These are phyloP conservation scores for Drosophila ananassae DNA, from an alignment of 1,140 invertebrate genomes.

Conservation along the genomic window DNA sequence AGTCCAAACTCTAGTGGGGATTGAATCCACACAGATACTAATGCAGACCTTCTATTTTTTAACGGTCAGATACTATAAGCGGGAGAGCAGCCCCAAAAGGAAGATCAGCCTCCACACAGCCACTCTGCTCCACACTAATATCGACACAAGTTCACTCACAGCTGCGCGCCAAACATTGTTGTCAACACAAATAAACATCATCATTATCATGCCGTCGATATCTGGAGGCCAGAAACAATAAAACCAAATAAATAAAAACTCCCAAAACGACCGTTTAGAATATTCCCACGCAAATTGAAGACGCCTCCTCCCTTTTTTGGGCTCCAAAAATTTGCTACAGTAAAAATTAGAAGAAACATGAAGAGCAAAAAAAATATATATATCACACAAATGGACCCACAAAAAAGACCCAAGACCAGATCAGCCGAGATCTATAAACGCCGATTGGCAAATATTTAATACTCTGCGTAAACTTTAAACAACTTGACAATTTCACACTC, in stretches of 20 bases:
- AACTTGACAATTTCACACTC: slow-evolving; percentile 82
- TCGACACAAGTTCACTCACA: slow-evolving; percentile 10
- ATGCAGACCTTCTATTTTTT: slow-evolving; percentile 58
- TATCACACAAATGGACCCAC: slow-evolving; percentile 14
- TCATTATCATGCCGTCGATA: slow-evolving; percentile 57
- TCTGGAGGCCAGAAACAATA: slow-evolving; percentile 20
- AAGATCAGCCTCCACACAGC: slow-evolving; percentile 7
- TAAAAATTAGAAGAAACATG: slow-evolving; percentile 57
- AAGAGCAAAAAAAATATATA: slow-evolving; percentile 19
- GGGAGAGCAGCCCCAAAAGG: slow-evolving; percentile 4
- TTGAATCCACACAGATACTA: too few relatives aligned
- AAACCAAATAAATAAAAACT: slow-evolving; percentile 29
- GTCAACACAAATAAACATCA: slow-evolving; percentile 79
- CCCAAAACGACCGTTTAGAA: slow-evolving; percentile 53
- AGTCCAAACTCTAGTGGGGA: too few relatives aligned
- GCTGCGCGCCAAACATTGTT: slow-evolving; percentile 63
- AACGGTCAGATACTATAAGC: slow-evolving; percentile 52
- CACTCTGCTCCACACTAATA: too few relatives aligned
- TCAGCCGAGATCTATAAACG: slow-evolving; percentile 77
- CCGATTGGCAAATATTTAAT: slow-evolving; percentile 82
- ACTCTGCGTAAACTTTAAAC: slow-evolving; percentile 82
- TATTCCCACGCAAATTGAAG: slow-evolving; percentile 67
- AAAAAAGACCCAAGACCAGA: slow-evolving; percentile 34
- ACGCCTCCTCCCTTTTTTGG: slow-evolving; percentile 24
- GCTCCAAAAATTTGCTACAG: slow-evolving; percentile 46